Evolutionary conservation across 2,113 vertebrate species (phyloP).

Genomic region (Trichomycterus rosablanca): DNA sequence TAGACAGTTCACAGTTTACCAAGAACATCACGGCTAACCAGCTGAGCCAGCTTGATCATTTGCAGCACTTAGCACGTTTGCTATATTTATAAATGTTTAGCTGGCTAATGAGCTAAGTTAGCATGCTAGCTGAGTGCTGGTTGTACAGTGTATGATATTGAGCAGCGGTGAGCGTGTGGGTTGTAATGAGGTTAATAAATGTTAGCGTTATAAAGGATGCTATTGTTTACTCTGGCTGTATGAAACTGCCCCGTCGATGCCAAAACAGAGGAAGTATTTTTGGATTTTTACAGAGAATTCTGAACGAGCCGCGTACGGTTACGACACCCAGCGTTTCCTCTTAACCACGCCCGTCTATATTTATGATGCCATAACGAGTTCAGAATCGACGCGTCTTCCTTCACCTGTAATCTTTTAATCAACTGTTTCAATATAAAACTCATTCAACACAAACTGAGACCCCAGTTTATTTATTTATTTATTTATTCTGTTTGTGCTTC

Average conservation of each 20-base stretch:
- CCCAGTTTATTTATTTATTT: too few species aligned
- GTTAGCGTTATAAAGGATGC: not conserved
- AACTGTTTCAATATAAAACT: not conserved
- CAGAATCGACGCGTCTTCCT: conserved; percentile 24
- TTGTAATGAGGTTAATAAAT: not conserved
- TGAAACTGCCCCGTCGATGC: conserved; percentile 22
- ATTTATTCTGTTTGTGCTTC: too few species aligned
- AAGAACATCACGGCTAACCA: too few species aligned
- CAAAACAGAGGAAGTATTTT: conserved; percentile 33
- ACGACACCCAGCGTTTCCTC: not conserved
- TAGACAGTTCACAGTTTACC: too few species aligned
- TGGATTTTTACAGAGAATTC: conserved; percentile 7
- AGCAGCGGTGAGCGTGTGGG: too few species aligned
- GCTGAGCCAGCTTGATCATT: too few species aligned
- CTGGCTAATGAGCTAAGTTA: not conserved
- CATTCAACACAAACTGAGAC: too few species aligned
- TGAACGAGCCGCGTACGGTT: not conserved
- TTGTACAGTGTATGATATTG: too few species aligned
- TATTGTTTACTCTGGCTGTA: conserved; percentile 15
- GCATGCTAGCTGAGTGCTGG: too few species aligned
- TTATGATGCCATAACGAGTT: conserved; percentile 18
- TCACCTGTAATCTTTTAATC: not conserved
- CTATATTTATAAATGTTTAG: too few species aligned
- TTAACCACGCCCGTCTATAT: too few species aligned
- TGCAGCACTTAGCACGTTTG: too few species aligned